A percentile compares a stretch with the other conserved stretches of the same genome.
These are phyloP conservation scores for Scaptomyza caliginosa DNA, from an alignment of 2,888 invertebrate genomes.

Conservation along the genomic window DNA sequence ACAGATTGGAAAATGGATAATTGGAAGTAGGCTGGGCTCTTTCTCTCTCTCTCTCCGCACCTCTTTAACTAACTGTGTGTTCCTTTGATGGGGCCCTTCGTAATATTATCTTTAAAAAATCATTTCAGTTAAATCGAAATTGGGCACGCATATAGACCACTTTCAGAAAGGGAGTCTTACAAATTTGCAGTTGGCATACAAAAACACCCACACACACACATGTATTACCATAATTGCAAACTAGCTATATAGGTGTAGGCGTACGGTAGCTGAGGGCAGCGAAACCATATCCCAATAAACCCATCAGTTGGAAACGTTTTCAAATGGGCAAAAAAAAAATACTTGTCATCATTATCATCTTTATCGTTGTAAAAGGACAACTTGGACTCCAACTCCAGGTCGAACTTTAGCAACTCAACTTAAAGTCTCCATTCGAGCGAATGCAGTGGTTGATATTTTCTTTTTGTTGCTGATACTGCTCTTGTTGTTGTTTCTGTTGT, in stretches of 20 bases:
- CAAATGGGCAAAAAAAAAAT: slow-evolving; percentile 16
- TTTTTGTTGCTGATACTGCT: slow-evolving; percentile 32
- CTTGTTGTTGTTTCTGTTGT: slow-evolving; percentile 28
- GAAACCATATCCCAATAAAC: slow-evolving; percentile 39
- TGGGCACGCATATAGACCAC: slow-evolving; percentile 46
- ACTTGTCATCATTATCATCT: slow-evolving; percentile 52
- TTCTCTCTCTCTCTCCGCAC: no score
- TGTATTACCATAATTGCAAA: slow-evolving; percentile 49
- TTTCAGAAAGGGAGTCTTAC: slow-evolving; percentile 5
- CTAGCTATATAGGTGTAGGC: slow-evolving; percentile 36
- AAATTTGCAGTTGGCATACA: slow-evolving; percentile 5
- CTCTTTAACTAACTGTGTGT: background rate
- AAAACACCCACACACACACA: background rate
- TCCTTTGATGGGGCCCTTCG: slow-evolving; percentile 47
- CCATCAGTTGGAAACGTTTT: slow-evolving; percentile 47
- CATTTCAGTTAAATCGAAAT: slow-evolving; percentile 70
- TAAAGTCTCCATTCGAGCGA: slow-evolving; percentile 34
- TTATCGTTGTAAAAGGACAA: slow-evolving; percentile 23
- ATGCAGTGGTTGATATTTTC: slow-evolving; percentile 26
- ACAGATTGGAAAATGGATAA: slow-evolving; percentile 73
- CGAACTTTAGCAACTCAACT: slow-evolving; percentile 19
- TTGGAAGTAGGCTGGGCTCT: slow-evolving; percentile 53
- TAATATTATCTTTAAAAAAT: slow-evolving; percentile 75
- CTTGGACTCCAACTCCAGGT: background rate
- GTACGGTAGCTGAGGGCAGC: background rate